Base-by-base conservation (phyloP, 1,140 invertebrate species). In the Magallana ariakensis region DNA sequence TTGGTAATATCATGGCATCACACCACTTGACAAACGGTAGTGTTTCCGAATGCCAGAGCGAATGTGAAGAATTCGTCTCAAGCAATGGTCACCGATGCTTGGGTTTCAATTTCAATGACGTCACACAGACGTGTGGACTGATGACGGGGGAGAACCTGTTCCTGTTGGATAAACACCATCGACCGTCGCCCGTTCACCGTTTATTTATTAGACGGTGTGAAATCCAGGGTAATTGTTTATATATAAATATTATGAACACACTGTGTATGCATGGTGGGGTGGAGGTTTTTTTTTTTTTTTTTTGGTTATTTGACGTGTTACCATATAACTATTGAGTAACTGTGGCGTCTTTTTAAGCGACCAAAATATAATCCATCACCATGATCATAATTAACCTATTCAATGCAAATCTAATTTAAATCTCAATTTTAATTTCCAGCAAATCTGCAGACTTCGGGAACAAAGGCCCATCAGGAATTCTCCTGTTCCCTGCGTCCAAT, bases 81-180 rank as follows among this genome's bases (percentile, higher is more conserved):
- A n/a, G n/a, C n/a, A 19, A 16, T 82, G 80, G 80, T 11, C 80
- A 55, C 6, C 80, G 16, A 4, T 82, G 80, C 19, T 82, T n/a
- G 19, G 80, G 80, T n/a, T 82, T 82, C 19, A 82, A 82, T 56
- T 82, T 26, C 19, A 54, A 82, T 22, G 55, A 82, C 15, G 46
- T 19, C 80, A n/a, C 19, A 11, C 15, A 82, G 1, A 55, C 19
- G 7, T 82, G 80, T 16, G 46, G 46, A 55, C 80, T 82, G 16
- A 55, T 82, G 80, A 56, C 80, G 46, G 54, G 53, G n/a, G 55
- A 82, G n/a, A 56, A 82, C 16, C 19, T 56, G 53, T 82, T n/a
- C 33, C 46, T 46, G 16, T 16, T 82, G 53, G 80, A 82, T 11
- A 82, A 54, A 53, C 16, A 56, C 16, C 46, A 82, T 22, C 46